These are phyloP conservation scores for Syrphus vitripennis DNA, from an alignment of 2,888 invertebrate genomes.

Conservation along the genomic window DNA sequence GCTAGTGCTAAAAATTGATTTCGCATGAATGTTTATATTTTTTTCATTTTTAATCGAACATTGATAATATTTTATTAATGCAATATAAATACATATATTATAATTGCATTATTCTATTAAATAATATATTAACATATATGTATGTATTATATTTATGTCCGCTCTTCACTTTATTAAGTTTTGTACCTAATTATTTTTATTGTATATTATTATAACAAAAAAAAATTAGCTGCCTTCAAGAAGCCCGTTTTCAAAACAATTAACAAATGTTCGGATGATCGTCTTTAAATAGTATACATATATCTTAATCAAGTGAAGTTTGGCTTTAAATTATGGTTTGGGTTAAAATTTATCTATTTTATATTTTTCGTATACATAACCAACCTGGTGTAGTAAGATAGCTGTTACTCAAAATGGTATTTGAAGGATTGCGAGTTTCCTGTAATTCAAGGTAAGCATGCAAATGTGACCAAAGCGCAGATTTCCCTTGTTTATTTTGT, in stretches of 20 bases:
- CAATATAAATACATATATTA: too few species aligned
- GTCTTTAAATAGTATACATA: background rate
- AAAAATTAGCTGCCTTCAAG: too few species aligned
- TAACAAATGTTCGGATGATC: too few species aligned
- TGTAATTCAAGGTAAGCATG: constrained; percentile 93
- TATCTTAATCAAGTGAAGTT: background rate
- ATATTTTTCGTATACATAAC: background rate
- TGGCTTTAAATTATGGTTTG: background rate
- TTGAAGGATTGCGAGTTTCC: constrained; percentile 82
- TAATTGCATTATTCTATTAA: too few species aligned
- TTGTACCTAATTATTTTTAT: too few species aligned
- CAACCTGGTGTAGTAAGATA: constrained; percentile 82
- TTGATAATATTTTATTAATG: background rate
- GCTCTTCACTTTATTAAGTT: background rate
- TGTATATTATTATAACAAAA: too few species aligned
- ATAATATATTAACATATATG: too few species aligned
- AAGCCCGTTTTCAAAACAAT: background rate
- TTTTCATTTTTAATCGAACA: too few species aligned
- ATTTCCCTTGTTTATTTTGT: constrained; percentile 97
- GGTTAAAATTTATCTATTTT: background rate
- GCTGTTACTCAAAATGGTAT: constrained; percentile 82
- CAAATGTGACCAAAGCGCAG: constrained; percentile 97
- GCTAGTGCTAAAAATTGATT: constrained; percentile 86
- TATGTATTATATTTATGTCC: background rate
- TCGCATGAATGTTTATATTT: background rate